Conservation (phyloP, 2,113 vertebrate species). For the Picathartes gymnocephalus region DNA sequence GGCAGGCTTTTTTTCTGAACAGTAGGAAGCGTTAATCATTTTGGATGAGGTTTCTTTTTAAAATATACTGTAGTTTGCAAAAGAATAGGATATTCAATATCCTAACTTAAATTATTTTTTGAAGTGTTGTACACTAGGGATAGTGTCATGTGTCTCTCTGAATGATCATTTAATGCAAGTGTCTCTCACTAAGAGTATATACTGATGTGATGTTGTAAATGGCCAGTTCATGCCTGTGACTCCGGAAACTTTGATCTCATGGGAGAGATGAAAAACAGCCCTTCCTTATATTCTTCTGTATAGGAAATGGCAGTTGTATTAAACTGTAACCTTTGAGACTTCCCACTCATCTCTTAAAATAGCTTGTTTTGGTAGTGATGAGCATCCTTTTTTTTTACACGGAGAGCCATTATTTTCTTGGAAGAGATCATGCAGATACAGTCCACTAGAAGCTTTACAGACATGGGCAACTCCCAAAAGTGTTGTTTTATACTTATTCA, state of each 20-base stretch:
- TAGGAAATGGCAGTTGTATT: conserved; percentile 48
- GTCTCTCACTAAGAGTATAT: conserved; percentile 50
- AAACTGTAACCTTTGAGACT: conserved; percentile 62
- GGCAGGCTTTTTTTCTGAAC: conserved; percentile 75
- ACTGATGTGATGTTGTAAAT: conserved; percentile 53
- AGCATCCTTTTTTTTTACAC: conserved; percentile 14
- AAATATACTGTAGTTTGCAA: conserved; percentile 76
- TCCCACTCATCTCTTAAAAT: conserved; percentile 41
- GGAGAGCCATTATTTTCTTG: conserved; percentile 15
- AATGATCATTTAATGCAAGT: conserved; percentile 61
- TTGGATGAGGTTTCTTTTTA: conserved; percentile 77
- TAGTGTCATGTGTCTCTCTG: conserved; percentile 45
- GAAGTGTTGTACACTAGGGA: conserved; percentile 72
- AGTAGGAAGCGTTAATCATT: conserved; percentile 80
- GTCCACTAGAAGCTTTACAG: not conserved
- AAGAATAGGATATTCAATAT: conserved; percentile 78
- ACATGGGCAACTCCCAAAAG: not conserved
- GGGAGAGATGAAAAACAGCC: conserved; percentile 11
- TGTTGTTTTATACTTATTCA: not conserved
- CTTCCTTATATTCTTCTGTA: not conserved
- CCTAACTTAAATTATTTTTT: conserved; percentile 77
- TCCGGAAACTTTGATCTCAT: conserved; percentile 48
- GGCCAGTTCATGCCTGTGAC: conserved; percentile 21
- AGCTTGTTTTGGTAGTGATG: conserved; percentile 38
- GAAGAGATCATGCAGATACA: not conserved